Evolutionary conservation across 2,888 invertebrate genomes (phyloP).

Genomic region (Apantesis nais): DNA sequence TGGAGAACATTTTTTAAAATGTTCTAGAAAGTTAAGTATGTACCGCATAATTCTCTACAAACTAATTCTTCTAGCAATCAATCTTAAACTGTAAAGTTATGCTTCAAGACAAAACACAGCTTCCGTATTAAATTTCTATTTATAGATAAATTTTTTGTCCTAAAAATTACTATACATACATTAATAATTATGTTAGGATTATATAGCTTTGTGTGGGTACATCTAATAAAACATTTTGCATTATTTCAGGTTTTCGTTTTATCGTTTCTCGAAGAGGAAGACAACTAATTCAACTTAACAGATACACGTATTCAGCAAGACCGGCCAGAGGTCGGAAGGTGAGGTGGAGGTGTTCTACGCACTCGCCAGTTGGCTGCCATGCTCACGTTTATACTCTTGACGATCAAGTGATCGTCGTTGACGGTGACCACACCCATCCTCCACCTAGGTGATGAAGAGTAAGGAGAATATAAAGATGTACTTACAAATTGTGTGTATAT

Average conservation of each 20-base stretch:
- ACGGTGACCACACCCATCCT: slow-evolving; percentile 28
- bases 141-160: not conserved
- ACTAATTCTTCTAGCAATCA: not conserved
- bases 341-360: slow-evolving; percentile 26
- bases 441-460: slow-evolving; percentile 10
- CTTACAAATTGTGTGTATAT: not conserved
- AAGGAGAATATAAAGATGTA: not conserved
- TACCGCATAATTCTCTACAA: not conserved
- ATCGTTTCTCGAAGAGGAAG: slow-evolving; percentile 54
- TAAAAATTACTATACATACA: not conserved
- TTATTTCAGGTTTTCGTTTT: slow-evolving; percentile 26
- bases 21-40: too few relatives aligned
- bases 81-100: not conserved
- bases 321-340: slow-evolving; percentile 21
- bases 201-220: not conserved
- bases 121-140: not conserved
- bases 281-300: slow-evolving; percentile 51
- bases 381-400: slow-evolving; percentile 30
- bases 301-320: slow-evolving; percentile 52
- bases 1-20: not conserved
- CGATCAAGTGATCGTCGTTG: slow-evolving; percentile 23
- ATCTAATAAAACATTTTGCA: not conserved
- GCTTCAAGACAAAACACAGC: not conserved
- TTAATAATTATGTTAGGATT: not conserved
- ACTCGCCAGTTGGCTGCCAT: slow-evolving; percentile 17